phyloP scores from a whole-genome alignment of 2,888 invertebrate genomes.

The Panopea generosa region DNA sequence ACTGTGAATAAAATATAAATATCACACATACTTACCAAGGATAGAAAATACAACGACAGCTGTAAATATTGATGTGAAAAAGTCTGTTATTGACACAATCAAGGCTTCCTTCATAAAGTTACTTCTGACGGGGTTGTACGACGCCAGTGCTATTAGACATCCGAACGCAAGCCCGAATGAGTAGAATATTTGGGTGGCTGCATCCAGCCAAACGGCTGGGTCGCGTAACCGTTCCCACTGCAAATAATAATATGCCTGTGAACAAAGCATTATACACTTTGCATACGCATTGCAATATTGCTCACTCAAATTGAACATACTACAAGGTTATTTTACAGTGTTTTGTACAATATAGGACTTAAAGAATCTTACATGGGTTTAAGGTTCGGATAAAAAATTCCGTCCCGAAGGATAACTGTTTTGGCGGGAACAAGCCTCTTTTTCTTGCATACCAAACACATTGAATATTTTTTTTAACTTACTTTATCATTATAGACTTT shows the following conservation, averaged over 20 bases:
- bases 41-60: slow-evolving; percentile 97
- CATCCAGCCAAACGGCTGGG: slow-evolving; percentile 97
- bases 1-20: too few relatives aligned
- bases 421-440: too few relatives aligned
- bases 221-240: slow-evolving; percentile 94
- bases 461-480: too few relatives aligned
- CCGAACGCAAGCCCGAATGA: slow-evolving; percentile 98
- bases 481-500: too few relatives aligned
- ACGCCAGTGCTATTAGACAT: slow-evolving; percentile 97
- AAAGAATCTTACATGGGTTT: too few relatives aligned
- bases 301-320: background rate
- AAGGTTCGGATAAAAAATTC: too few relatives aligned
- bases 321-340: too few relatives aligned
- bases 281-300: background rate
- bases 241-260: too few relatives aligned
- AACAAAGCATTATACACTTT: background rate
- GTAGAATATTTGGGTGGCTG: slow-evolving; percentile 98
- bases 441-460: too few relatives aligned
- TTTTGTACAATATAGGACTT: too few relatives aligned
- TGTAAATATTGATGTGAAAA: slow-evolving; percentile 98
- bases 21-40: slow-evolving; percentile 91
- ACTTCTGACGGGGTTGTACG: slow-evolving; percentile 97
- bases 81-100: slow-evolving; percentile 95
- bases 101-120: slow-evolving; percentile 97
- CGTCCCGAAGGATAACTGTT: too few relatives aligned